phyloP scores from a whole-genome alignment of 2,888 invertebrate species.

The Drosophila anceps region DNA sequence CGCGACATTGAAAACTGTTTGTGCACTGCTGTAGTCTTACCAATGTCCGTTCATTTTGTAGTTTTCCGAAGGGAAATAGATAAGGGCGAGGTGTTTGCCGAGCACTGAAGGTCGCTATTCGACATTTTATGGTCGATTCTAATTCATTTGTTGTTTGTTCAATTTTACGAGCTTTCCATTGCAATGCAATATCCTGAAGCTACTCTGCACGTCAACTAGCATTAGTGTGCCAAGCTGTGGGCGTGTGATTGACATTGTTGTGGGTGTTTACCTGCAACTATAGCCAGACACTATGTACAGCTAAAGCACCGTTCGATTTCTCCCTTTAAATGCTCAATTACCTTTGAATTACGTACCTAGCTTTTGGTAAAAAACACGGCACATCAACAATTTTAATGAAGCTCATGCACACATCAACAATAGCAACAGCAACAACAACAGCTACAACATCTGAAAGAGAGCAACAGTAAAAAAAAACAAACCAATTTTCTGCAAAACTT shows the following conservation, averaged over 20 bases:
- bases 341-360: conserved; percentile 40
- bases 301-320: conserved; percentile 38
- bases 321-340: conserved; percentile 53
- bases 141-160: not conserved
- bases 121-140: conserved; percentile 9
- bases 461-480: not conserved
- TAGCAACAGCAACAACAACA: not conserved
- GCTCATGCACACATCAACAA: conserved; percentile 26
- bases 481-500: conserved; percentile 1
- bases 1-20: conserved; percentile 40
- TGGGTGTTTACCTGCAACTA: not conserved
- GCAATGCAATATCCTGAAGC: not conserved
- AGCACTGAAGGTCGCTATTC: conserved; percentile 15
- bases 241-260: not conserved
- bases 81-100: conserved; percentile 22
- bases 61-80: conserved; percentile 9
- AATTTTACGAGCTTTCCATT: not conserved
- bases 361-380: conserved; percentile 45
- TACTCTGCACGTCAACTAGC: not conserved
- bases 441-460: not conserved
- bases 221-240: not conserved
- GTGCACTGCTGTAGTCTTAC: not conserved
- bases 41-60: not conserved
- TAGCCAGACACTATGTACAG: not conserved
- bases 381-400: conserved; percentile 58